phyloP scores from a whole-genome alignment of 2,113 vertebrate species.

The Pluvianellus socialis region DNA sequence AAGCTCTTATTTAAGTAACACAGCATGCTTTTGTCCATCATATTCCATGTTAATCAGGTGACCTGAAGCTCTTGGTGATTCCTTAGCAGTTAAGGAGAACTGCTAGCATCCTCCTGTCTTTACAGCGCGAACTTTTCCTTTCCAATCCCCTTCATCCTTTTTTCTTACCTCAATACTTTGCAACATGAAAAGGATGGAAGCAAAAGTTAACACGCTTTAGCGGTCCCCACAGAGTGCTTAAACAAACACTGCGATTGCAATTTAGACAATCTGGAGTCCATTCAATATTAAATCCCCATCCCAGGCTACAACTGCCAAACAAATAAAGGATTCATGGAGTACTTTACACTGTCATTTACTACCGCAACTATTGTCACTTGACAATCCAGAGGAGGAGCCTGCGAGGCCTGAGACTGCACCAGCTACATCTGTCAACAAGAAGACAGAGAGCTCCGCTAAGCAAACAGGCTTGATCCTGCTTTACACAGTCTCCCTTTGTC shows the following conservation, averaged over 20 bases:
- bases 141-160: neutral
- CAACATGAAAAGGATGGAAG: conserved; percentile 62
- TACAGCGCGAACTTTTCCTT: conserved; percentile 45
- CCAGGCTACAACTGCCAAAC: conserved; percentile 64
- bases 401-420: conserved; percentile 55
- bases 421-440: conserved; percentile 76
- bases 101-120: conserved; percentile 50
- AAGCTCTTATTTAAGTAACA: conserved; percentile 55
- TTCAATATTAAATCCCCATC: conserved; percentile 71
- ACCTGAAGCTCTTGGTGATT: conserved; percentile 55
- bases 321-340: conserved; percentile 72
- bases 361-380: conserved; percentile 30
- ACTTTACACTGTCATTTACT: conserved; percentile 65
- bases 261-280: conserved; percentile 77
- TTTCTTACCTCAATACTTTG: conserved; percentile 51
- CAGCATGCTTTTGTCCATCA: conserved; percentile 54
- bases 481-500: conserved; percentile 76
- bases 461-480: conserved; percentile 69
- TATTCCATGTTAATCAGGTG: conserved; percentile 19
- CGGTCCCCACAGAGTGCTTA: conserved; percentile 68
- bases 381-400: conserved; percentile 61
- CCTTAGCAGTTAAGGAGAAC: conserved; percentile 44
- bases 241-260: conserved; percentile 73
- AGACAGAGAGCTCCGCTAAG: conserved; percentile 58
- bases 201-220: conserved; percentile 75